Evolutionary conservation across 1,140 invertebrate genomes (phyloP).

Genomic region (Chlorops oryzae): DNA sequence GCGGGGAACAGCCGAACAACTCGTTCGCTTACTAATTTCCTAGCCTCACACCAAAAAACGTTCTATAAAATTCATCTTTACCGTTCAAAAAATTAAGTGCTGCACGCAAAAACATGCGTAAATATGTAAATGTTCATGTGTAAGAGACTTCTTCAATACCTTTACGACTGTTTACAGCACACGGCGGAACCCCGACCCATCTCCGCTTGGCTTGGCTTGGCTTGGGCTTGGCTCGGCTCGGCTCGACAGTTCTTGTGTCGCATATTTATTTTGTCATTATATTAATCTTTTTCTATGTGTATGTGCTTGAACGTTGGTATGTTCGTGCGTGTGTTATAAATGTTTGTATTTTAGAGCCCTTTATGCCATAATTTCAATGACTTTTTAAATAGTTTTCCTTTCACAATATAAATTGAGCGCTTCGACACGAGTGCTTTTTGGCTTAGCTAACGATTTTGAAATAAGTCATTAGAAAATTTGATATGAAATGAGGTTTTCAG

Average conservation of each 20-base stretch:
- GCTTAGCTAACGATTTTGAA: constrained; percentile 17
- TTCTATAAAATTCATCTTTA: constrained; percentile 9
- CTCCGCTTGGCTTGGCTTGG: too few species aligned
- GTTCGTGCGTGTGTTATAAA: background rate
- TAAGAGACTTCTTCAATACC: too few species aligned
- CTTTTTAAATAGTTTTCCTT: constrained; percentile 45
- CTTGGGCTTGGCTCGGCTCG: too few species aligned
- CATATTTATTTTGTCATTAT: constrained; percentile 49
- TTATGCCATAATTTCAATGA: constrained; percentile 40
- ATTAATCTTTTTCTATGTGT: constrained; percentile 32
- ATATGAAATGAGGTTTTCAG: too few species aligned
- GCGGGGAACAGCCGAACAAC: too few species aligned
- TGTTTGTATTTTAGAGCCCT: constrained; percentile 5
- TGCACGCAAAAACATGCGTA: background rate
- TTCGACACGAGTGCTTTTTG: too few species aligned
- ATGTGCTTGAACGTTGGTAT: constrained; percentile 3
- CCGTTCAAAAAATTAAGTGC: background rate
- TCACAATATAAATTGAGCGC: too few species aligned
- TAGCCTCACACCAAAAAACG: constrained; percentile 2
- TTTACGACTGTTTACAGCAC: too few species aligned
- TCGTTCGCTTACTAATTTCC: background rate
- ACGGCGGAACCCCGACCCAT: too few species aligned
- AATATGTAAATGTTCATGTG: background rate
- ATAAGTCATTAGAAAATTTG: constrained; percentile 47
- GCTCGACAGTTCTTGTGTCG: too few species aligned